Percentiles rank a stretch among this genome's conserved stretches.
Evolutionary conservation across 2,797 vertebrate genomes (phyloP).

Genomic region (Megaceryle alcyon): DNA sequence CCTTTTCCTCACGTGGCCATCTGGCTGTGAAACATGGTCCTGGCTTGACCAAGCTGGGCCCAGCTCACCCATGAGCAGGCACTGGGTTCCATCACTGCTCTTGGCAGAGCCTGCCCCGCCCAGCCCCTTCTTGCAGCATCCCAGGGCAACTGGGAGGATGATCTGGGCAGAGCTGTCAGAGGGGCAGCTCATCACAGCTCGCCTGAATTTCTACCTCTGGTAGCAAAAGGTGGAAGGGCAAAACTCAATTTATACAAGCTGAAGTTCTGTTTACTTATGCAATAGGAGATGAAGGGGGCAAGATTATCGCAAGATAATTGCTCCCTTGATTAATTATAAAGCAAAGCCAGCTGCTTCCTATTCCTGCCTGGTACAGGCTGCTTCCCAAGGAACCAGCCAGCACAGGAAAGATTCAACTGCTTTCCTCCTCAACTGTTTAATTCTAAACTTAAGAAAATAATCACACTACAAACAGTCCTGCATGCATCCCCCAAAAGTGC

Average conservation of each 20-base stretch:
- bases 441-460: not conserved
- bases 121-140: not conserved
- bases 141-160: rapidly evolving
- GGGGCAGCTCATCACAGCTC: rapidly evolving
- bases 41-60: not conserved
- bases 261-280: constrained; percentile 32
- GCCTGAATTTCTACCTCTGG: not conserved
- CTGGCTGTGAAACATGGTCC: not conserved
- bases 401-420: not conserved
- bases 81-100: not conserved
- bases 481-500: not conserved
- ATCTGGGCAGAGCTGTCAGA: not conserved
- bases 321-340: constrained; percentile 47
- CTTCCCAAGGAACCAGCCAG: not conserved
- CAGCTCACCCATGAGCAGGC: not conserved
- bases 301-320: constrained; percentile 50
- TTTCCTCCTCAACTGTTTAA: not conserved
- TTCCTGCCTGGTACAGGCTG: not conserved
- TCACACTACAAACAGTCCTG: not conserved
- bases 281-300: constrained; percentile 27
- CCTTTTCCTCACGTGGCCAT: not conserved
- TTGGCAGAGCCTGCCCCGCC: not conserved
- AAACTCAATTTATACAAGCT: not conserved
- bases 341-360: constrained; percentile 50
- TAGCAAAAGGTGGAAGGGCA: constrained; percentile 8